Evolutionary conservation across 2,797 vertebrate species (phyloP).

Genomic region (Phoeniculus purpureus): DNA sequence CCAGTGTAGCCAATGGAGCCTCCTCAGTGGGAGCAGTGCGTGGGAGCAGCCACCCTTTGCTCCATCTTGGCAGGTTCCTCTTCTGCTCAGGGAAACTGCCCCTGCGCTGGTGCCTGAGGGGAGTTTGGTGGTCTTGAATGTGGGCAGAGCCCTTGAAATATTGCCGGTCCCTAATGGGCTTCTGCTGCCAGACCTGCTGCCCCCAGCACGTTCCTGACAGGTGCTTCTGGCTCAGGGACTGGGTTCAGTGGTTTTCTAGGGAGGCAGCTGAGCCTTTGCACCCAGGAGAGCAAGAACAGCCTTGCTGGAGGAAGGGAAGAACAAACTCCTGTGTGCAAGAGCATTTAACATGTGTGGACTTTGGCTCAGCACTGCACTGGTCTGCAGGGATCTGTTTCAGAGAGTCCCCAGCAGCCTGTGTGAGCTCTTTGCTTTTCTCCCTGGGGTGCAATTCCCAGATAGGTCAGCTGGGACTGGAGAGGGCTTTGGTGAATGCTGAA

Average conservation of each 20-base stretch:
- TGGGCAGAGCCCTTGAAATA: neutral
- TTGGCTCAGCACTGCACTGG: neutral
- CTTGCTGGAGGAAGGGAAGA: neutral
- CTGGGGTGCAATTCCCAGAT: slow-evolving; percentile 37
- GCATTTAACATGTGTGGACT: neutral
- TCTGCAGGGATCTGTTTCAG: neutral
- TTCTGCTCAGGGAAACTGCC: neutral
- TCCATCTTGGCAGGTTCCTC: neutral
- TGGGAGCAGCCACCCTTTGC: fast-evolving
- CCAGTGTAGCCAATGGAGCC: neutral
- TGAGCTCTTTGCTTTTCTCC: neutral
- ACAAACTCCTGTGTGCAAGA: neutral
- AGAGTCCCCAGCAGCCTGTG: neutral
- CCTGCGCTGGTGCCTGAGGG: neutral
- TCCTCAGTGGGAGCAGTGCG: fast-evolving
- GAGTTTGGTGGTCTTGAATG: neutral
- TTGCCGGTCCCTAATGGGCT: neutral
- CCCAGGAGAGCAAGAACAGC: neutral
- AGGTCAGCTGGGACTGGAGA: slow-evolving; percentile 38
- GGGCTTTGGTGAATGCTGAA: slow-evolving; percentile 32
- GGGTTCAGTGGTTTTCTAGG: neutral
- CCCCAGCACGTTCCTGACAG: fast-evolving
- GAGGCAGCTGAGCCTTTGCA: neutral
- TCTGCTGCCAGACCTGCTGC: fast-evolving
- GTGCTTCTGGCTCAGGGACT: neutral